Evolutionary conservation across 2,888 invertebrate species (phyloP), one percentile per base, ranked within the genome.

Genomic region (Axea sp.): DNA sequence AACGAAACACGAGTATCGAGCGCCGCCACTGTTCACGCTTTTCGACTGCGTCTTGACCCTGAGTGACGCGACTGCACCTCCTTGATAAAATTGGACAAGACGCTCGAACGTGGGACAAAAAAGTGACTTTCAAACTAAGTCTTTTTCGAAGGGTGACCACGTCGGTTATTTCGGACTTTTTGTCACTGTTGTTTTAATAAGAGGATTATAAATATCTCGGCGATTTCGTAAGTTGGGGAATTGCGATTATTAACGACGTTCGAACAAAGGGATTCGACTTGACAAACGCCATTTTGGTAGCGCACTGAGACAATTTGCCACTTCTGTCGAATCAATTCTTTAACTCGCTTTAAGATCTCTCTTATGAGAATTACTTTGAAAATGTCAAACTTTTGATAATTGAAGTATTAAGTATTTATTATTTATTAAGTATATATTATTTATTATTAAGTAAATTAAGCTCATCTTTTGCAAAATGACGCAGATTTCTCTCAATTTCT

Each of bases 41-140:
- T 60, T 47, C 47, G 43, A 59, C 60, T 59, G 31, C 53, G 30
- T 17, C 59, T 53, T 69, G 69, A 60, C 69, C 69, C 60, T 69
- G 69, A 60, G 30, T n/a, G 31, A 26, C 33, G 39, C 24, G 47
- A 55, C 65, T 47, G 39, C 17, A 17, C 14, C 39, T 39, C 17
- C 9, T n/a, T 30, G 39, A 31, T 57, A 47, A 55, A 67, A 57
- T 55, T 67, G 39, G 55, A 39, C 45, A 33, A 43, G 31, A 31
- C 6, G 24, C 30, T 31, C 5, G 22, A 22, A 9, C 19, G 22
- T 26, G 30, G 35, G 14, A 39, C 33, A 39, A 47, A 15, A 39
- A 43, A 14, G 19, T 14, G 19, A 62, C 39, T 51, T 51, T 51
- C 22, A 3, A 41, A 43, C 39, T 7, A 1, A 14, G 22, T 14